Conservation (phyloP, 1,140 invertebrate genomes). For the Cherax quadricarinatus region DNA sequence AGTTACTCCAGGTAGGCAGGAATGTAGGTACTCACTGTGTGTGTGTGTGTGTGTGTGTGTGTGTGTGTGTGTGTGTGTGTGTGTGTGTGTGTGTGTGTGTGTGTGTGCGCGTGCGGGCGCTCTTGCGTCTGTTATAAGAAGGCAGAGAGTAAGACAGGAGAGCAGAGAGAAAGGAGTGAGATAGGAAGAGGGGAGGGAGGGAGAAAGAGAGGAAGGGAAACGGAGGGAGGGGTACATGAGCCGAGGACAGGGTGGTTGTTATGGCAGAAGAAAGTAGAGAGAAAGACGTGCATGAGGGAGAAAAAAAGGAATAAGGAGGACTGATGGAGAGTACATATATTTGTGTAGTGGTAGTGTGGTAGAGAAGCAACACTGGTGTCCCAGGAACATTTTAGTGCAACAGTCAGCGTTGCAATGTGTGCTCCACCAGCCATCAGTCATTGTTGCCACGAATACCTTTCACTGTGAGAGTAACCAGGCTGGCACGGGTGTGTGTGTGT, state of each 20-base stretch:
- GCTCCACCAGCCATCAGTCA: slow-evolving; percentile 4
- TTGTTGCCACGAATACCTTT: neutral
- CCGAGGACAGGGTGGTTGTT: too few species aligned
- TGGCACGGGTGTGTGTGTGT: neutral
- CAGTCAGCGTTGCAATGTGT: neutral
- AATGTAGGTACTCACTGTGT: too few species aligned
- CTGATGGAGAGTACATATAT: neutral
- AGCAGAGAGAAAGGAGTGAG: too few species aligned
- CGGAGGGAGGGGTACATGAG: too few species aligned
- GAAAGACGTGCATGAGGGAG: neutral
- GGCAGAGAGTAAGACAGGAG: too few species aligned
- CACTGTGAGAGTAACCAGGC: neutral
- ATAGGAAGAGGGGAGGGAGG: neutral
- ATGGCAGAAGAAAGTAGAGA: neutral
- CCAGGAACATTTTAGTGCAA: neutral
- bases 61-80: too few species aligned
- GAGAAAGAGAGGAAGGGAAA: neutral
- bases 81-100: too few species aligned
- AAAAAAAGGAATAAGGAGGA: neutral
- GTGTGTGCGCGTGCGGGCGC: too few species aligned
- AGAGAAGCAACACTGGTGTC: too few species aligned
- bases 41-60: too few species aligned
- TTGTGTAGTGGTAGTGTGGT: neutral
- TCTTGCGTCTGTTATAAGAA: too few species aligned
- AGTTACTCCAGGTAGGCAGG: too few species aligned